Conservation (phyloP, 1,140 invertebrate species). For the Drosophila ohnishii region DNA sequence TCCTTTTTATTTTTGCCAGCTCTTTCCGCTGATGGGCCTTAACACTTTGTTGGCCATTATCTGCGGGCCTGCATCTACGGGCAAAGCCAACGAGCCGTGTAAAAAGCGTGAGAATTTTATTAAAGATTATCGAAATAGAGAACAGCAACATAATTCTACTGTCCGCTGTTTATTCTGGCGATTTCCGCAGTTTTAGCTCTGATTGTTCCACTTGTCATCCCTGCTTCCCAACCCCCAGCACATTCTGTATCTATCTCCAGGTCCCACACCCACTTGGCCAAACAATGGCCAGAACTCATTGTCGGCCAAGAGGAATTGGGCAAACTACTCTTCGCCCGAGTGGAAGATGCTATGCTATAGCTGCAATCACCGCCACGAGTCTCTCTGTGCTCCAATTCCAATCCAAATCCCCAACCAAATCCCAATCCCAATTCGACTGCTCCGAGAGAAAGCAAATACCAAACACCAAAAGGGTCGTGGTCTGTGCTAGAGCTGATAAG, state of each 20-base stretch:
- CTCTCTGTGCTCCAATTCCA: slow-evolving; percentile 62
- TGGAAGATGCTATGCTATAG: slow-evolving; percentile 22
- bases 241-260: slow-evolving; percentile 5
- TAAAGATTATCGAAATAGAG: slow-evolving; percentile 68
- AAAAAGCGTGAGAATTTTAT: slow-evolving; percentile 77
- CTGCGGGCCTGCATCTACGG: slow-evolving; percentile 48
- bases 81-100: slow-evolving; percentile 73
- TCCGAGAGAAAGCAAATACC: slow-evolving; percentile 64
- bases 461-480: slow-evolving; percentile 40
- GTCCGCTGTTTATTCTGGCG: slow-evolving; percentile 58
- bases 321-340: slow-evolving; percentile 15
- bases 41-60: slow-evolving; percentile 60
- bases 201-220: slow-evolving; percentile 71
- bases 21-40: slow-evolving; percentile 41
- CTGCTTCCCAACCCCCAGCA: slow-evolving; percentile 1
- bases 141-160: slow-evolving; percentile 11
- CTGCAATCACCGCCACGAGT: slow-evolving; percentile 40
- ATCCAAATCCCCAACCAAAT: slow-evolving; percentile 18
- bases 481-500: slow-evolving; percentile 39
- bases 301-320: slow-evolving; percentile 19
- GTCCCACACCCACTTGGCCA: slow-evolving; percentile 52
- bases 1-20: slow-evolving; percentile 30
- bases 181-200: slow-evolving; percentile 74
- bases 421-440: slow-evolving; percentile 12
- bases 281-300: slow-evolving; percentile 65